phyloP scores from a whole-genome alignment of 2,888 invertebrate genomes.

The Microctonus aethiopoides region DNA sequence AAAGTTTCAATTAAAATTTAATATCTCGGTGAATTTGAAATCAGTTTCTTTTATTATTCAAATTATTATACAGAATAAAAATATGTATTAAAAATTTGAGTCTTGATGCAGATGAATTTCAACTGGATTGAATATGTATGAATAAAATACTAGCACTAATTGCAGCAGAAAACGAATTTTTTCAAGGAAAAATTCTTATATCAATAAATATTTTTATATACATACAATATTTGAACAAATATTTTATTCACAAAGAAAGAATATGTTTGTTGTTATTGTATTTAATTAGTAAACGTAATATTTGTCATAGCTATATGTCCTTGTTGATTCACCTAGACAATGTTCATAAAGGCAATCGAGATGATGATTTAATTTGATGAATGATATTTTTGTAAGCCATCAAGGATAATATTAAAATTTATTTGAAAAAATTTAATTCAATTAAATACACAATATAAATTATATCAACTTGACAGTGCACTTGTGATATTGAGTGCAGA shows the following conservation, averaged over 20 bases:
- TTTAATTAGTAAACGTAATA: neutral
- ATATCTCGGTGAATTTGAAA: neutral
- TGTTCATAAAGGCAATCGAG: constrained; percentile 63
- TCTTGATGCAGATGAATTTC: neutral
- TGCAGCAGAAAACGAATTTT: neutral
- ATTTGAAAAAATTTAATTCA: too few relatives aligned
- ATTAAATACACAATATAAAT: too few relatives aligned
- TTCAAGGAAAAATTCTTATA: neutral
- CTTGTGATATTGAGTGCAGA: too few relatives aligned
- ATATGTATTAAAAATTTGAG: neutral
- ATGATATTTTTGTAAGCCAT: too few relatives aligned
- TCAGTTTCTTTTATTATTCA: neutral
- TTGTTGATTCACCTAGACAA: constrained; percentile 51
- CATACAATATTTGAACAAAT: too few relatives aligned
- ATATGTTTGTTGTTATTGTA: too few relatives aligned
- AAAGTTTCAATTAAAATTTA: too few relatives aligned
- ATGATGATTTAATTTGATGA: too few relatives aligned
- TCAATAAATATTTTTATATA: neutral
- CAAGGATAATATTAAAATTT: too few relatives aligned
- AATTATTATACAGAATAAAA: neutral
- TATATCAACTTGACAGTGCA: too few relatives aligned
- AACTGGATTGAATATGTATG: neutral
- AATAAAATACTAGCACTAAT: neutral
- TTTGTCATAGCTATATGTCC: constrained; percentile 55
- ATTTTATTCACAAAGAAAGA: too few relatives aligned